Percentiles rank a stretch among this genome's conserved stretches.
Evolutionary conservation across 2,797 vertebrate species (phyloP).

Genomic region (Distichodus sexfasciatus): DNA sequence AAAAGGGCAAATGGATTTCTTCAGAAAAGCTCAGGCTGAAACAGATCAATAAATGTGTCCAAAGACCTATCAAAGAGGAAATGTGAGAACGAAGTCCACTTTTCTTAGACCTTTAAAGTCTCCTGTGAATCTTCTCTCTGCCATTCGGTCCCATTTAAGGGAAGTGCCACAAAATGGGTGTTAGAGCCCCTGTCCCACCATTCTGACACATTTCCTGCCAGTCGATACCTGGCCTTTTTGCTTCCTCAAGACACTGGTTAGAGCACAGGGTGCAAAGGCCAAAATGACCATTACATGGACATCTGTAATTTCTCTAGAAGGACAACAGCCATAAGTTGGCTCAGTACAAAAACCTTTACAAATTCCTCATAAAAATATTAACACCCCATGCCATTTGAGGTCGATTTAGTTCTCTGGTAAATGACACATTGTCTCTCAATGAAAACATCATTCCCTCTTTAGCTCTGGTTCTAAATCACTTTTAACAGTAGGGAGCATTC

Average conservation of each 20-base stretch:
- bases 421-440: too few species aligned
- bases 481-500: background rate
- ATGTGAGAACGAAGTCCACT: background rate
- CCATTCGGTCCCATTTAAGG: background rate
- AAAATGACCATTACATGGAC: background rate
- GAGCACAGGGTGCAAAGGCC: background rate
- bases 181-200: background rate
- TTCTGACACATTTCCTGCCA: conserved; percentile 8
- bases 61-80: conserved; percentile 7
- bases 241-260: background rate
- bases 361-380: background rate
- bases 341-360: background rate
- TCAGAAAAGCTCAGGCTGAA: conserved; percentile 22
- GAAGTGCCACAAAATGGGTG: background rate
- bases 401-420: background rate
- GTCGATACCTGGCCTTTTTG: background rate
- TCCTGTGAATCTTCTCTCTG: background rate
- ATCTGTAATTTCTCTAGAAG: background rate
- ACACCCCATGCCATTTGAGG: background rate
- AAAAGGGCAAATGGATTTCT: conserved; percentile 36
- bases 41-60: conserved; percentile 36
- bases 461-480: background rate
- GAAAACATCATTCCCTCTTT: background rate
- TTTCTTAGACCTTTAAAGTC: conserved; percentile 1
- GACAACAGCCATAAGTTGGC: background rate